Evolutionary conservation across 2,797 vertebrate genomes (phyloP), one percentile per base, ranked within the genome.

Genomic region (Botia almorhae): DNA sequence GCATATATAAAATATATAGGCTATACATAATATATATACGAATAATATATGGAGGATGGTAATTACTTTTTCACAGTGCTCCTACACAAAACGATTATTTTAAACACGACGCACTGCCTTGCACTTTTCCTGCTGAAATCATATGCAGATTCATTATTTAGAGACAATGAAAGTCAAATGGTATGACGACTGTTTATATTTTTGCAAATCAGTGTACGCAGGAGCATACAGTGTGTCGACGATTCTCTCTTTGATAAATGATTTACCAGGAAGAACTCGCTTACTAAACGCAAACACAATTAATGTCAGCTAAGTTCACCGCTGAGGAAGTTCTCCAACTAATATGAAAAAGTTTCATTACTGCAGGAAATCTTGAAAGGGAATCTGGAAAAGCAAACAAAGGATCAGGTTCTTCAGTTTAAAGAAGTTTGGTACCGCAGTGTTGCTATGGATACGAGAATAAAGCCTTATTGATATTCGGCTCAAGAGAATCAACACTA

Each of bases 401-500:
- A 83, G 56, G 46, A 51, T 65, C 39, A 21, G 14, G 21, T 43
- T 79, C 19, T n/a, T 29, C 77, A 74, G 68, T 85, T 87, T 80
- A 73, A 76, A 64, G 71, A 72, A 69, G 83, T 71, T 81, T 78
- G 65, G 69, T 43, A 61, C 70, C 12, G 36, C 21, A 14, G 73
- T 75, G 83, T 85, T 87, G 80, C 88, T 84, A 86, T 86, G 85
- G 87, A 84, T 76, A 89, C 85, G 48, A 71, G 82, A 82, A 86
- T 46, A 58, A 83, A 82, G 75, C 76, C 67, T 29, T 81, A 70
- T 19, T 21, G 67, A 82, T 87, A 81, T 83, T 69, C 63, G 72
- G 60, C 82, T 71, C 68, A 64, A 19, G 82, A 84, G 81, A 84
- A 71, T 86, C 76, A 78, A 67, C 48, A 65, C 48, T 78, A 72